Conservation (phyloP, 2,113 vertebrate genomes). For the Manacus vitellinus region DNA sequence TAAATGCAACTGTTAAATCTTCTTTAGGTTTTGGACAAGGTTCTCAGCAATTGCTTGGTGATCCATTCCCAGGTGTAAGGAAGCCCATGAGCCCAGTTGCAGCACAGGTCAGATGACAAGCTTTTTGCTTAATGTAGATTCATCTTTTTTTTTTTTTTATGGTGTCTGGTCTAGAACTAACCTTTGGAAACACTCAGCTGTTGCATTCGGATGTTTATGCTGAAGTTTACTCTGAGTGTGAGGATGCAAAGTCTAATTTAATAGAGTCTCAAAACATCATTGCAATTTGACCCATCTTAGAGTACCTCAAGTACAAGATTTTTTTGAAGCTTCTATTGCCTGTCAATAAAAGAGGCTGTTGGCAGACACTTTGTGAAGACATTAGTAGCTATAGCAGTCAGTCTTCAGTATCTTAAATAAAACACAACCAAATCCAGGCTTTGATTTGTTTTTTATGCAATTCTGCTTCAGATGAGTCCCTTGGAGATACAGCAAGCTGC, state of each 20-base stretch:
- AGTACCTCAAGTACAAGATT: background rate
- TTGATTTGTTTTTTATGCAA: background rate
- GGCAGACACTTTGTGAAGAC: background rate
- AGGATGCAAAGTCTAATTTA: background rate
- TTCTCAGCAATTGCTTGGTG: slow-evolving; percentile 82
- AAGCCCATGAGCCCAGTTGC: slow-evolving; percentile 86
- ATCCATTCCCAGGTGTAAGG: slow-evolving; percentile 86
- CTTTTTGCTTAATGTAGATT: background rate
- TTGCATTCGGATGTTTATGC: background rate
- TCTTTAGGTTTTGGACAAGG: slow-evolving; percentile 83
- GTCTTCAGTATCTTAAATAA: background rate
- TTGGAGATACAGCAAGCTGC: slow-evolving; percentile 87
- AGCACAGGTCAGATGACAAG: slow-evolving; percentile 69
- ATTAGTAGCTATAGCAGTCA: background rate
- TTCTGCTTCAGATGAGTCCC: slow-evolving; percentile 79
- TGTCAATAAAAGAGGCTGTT: background rate
- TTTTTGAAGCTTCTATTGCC: background rate
- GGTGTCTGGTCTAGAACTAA: background rate
- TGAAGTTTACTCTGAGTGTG: background rate
- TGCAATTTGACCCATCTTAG: background rate
- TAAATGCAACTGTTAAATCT: background rate
- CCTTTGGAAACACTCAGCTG: background rate
- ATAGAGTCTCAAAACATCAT: background rate
- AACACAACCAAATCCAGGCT: background rate
- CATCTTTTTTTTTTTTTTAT: background rate